Base-by-base conservation (phyloP, 64 coral and sea anemone species). In the Montipora capricornis region DNA sequence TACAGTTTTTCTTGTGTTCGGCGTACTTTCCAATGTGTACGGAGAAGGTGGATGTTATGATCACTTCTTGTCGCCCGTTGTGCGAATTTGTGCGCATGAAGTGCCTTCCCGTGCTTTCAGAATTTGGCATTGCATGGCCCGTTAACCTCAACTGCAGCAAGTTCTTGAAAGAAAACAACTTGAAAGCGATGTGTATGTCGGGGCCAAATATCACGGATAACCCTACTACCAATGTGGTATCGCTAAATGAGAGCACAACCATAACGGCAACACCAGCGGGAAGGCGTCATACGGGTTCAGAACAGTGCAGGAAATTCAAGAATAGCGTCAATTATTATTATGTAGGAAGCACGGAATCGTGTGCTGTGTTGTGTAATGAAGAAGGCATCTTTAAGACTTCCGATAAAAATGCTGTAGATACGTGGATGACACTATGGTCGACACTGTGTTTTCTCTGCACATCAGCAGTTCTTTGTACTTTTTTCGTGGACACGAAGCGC, bases 231-330 rank as follows among this genome's bases (percentile, higher is more conserved):
- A 51, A 48, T 5, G 3, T 57, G 0, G 8, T 77, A 45, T 17
- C 75, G 6, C 77, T 67, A 3, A 98, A 94, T n/a, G 58, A 64
- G 37, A 73, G 66, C 7, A 29, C 6, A 57, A 57, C 37, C 2
- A 37, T n/a, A 8, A 89, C 93, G 4, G 29, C 79, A 4, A n/a
- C 49, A 59, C 46, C 82, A 68, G 16, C 47, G 16, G 45, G 80
- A 17, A 58, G 73, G 37, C 87, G 45, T 29, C 59, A 88, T 44
- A 84, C 19, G 8, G 96, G 96, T 4, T 98, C 96, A 3, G 93
- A 98, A 47, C 93, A 98, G 76, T 98, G 96, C 59, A 84, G 96
- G 67, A 98, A 93, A 94, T 99, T 99, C 51, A 99, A 99, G 79
- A 99, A 99, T 58, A 96, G 92, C 87, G 89, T 78, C 24, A 99